Conservation (phyloP, 2,113 vertebrate species). For the Lanius ludovicianus region DNA sequence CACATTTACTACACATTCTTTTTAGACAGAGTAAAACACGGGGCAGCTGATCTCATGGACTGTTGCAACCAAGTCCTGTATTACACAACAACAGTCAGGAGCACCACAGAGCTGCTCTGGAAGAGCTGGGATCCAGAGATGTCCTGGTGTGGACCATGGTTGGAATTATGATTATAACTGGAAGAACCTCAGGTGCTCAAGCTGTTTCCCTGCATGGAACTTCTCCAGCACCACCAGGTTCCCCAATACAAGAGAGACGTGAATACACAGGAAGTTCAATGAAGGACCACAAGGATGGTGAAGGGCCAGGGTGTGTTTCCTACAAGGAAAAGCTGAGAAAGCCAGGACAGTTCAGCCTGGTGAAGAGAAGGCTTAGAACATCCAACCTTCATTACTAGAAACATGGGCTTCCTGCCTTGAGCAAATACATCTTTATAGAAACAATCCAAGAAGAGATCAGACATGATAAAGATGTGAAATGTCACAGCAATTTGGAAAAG, state of each 20-base stretch:
- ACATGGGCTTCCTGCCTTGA: background rate
- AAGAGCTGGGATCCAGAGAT: background rate
- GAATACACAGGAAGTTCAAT: background rate
- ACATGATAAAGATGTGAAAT: background rate
- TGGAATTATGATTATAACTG: background rate
- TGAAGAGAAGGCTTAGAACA: background rate
- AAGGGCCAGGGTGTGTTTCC: background rate
- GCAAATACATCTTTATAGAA: background rate
- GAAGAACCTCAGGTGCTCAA: background rate
- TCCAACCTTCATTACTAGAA: background rate
- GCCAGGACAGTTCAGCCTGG: background rate
- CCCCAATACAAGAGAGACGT: background rate
- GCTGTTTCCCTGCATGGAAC: background rate
- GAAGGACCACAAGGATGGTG: background rate
- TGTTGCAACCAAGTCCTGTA: background rate
- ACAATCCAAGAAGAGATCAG: background rate
- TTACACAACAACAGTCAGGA: background rate
- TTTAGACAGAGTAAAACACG: background rate
- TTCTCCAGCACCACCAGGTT: background rate
- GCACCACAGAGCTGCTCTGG: background rate
- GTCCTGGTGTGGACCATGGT: background rate
- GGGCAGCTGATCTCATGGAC: background rate
- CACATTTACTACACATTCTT: background rate
- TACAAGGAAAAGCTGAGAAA: background rate
- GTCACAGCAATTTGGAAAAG: background rate